Conservation (phyloP, 2,113 vertebrate species). For the Eurystomus gularis region DNA sequence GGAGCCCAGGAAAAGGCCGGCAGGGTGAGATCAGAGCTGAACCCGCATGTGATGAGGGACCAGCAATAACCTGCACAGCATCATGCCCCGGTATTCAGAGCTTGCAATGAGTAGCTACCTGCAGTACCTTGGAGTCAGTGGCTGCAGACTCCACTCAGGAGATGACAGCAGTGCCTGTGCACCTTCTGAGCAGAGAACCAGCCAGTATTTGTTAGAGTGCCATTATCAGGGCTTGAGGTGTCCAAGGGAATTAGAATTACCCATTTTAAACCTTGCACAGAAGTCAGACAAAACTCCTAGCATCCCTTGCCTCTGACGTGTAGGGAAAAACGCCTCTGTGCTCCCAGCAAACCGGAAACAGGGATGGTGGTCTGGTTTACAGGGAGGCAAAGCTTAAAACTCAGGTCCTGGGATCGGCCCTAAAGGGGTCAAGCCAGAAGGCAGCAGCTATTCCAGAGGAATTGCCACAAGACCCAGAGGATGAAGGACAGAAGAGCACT, state of each 20-base stretch:
- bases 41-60: neutral
- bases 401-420: neutral
- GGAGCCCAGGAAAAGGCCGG: neutral
- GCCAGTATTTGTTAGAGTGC: neutral
- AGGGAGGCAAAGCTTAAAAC: neutral
- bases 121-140: neutral
- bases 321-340: neutral
- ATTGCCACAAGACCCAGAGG: neutral
- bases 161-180: neutral
- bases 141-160: neutral
- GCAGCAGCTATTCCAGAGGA: neutral
- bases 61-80: neutral
- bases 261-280: neutral
- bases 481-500: neutral
- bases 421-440: neutral
- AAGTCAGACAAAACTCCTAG: neutral
- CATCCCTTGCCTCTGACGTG: neutral
- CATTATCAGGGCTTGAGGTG: neutral
- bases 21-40: neutral
- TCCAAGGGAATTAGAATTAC: neutral
- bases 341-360: neutral
- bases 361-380: neutral
- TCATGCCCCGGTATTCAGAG: neutral
- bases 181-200: neutral
- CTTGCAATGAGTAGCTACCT: neutral